Conservation (phyloP, 2,797 vertebrate species). For the Hozukius guyotensis region DNA sequence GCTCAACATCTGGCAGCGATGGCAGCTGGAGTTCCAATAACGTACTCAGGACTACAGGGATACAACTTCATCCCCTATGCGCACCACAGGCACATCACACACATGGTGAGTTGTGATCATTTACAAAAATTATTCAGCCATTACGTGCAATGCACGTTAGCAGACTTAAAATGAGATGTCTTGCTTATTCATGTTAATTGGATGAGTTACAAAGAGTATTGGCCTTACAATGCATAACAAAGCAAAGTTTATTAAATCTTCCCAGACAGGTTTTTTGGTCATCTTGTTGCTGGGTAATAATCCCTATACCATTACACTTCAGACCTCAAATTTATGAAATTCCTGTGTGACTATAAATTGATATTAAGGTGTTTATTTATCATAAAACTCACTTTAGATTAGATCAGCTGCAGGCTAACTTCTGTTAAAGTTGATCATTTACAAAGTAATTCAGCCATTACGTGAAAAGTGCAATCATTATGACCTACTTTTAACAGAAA, state of each 20-base stretch:
- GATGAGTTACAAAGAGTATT: background rate
- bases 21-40: conserved; percentile 75
- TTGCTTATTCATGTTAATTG: background rate
- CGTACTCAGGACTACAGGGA: conserved; percentile 84
- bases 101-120: conserved; percentile 76
- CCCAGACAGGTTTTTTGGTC: background rate
- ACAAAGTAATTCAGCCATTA: too few species aligned
- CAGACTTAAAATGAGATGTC: background rate
- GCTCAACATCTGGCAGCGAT: conserved; percentile 78
- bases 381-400: background rate
- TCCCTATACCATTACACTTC: background rate
- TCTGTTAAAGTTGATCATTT: background rate
- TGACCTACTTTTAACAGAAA: background rate
- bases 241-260: background rate
- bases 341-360: background rate
- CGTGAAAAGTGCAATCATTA: background rate
- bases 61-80: conserved; percentile 85
- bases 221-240: conserved; percentile 13
- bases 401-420: background rate
- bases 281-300: background rate
- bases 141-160: too few species aligned
- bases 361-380: background rate
- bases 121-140: background rate
- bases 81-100: conserved; percentile 80
- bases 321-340: background rate